Conservation (phyloP, 2,888 invertebrate genomes). For the Thalpophila matura region DNA sequence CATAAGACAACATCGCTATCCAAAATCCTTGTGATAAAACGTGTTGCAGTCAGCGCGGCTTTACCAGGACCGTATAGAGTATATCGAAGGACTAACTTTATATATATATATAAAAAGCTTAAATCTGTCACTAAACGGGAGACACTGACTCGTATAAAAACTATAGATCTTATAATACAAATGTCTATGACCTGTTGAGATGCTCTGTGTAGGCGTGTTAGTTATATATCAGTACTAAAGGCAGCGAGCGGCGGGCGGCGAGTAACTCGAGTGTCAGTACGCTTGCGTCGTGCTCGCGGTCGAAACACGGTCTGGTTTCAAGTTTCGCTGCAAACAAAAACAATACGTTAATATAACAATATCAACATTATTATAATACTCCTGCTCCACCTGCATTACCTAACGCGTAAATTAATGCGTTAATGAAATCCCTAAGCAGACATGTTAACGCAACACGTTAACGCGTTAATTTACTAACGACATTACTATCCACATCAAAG, state of each 20-base stretch:
- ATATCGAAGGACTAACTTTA: conserved; percentile 63
- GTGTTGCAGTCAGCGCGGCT: conserved; percentile 74
- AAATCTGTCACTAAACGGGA: conserved; percentile 74
- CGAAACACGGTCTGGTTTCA: conserved; percentile 84
- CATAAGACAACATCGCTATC: conserved; percentile 63
- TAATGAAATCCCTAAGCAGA: too few species aligned
- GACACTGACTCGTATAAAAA: conserved; percentile 74
- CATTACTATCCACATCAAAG: too few species aligned
- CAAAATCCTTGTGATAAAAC: conserved; percentile 68
- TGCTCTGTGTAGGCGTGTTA: conserved; percentile 65
- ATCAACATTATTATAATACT: neutral
- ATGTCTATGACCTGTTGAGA: conserved; percentile 71
- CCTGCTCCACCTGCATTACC: too few species aligned
- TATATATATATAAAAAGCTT: conserved; percentile 72
- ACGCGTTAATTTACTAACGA: too few species aligned
- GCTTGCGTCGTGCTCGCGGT: conserved; percentile 87
- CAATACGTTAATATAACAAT: conserved; percentile 13
- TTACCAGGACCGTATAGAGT: conserved; percentile 67
- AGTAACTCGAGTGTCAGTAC: conserved; percentile 84
- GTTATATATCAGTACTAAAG: conserved; percentile 73
- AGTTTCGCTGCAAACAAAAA: conserved; percentile 79
- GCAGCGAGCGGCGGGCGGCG: conserved; percentile 82
- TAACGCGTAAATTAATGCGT: too few species aligned
- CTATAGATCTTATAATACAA: conserved; percentile 72
- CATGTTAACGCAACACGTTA: too few species aligned